Percentiles rank a stretch among this genome's conserved stretches.
Conservation (phyloP, 2,113 vertebrate species). For the Hypomesus transpacificus region DNA sequence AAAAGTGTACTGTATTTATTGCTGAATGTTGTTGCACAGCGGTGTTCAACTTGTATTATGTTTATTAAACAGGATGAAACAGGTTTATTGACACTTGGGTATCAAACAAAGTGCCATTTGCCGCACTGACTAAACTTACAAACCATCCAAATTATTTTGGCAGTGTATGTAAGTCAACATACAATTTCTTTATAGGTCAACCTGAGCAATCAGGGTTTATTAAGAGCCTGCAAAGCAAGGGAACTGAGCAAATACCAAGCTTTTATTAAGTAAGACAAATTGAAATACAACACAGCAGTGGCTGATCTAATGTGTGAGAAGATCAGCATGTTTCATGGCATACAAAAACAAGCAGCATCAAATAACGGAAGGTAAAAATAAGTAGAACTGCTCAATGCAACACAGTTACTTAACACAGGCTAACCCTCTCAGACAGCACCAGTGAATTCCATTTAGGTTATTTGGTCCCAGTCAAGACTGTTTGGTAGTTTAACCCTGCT, state of each 20-base stretch:
- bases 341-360: constrained; percentile 39
- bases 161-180: background rate
- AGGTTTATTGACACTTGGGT: no score
- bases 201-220: no score
- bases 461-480: no score
- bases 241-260: constrained; percentile 12
- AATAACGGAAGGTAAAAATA: constrained; percentile 4
- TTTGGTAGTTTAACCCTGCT: no score
- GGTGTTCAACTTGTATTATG: background rate
- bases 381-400: no score
- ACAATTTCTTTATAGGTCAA: background rate
- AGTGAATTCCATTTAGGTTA: no score
- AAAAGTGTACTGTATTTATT: background rate
- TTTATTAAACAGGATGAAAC: background rate
- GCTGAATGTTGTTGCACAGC: background rate
- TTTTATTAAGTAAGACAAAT: constrained; percentile 34
- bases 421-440: constrained; percentile 4
- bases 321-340: constrained; percentile 9
- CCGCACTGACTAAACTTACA: background rate
- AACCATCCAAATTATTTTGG: background rate
- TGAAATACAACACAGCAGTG: constrained; percentile 9
- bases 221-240: background rate
- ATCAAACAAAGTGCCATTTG: background rate
- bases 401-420: no score
- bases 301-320: constrained; percentile 11